phyloP scores from a whole-genome alignment of 1,140 invertebrate species.

The Leptoteleia sp. region DNA sequence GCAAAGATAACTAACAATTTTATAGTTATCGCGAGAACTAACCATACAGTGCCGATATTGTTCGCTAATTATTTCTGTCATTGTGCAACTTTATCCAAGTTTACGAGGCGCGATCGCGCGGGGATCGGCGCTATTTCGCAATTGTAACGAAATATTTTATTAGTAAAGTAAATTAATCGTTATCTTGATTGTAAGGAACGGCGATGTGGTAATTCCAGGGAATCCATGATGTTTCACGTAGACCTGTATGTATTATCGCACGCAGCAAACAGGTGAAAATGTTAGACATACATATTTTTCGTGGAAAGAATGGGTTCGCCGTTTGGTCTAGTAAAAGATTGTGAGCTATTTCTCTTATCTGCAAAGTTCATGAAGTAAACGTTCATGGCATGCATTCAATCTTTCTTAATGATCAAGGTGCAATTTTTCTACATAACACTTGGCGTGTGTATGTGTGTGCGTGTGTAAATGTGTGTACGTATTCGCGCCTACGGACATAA shows the following conservation, averaged over 20 bases:
- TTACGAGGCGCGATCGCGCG: no score
- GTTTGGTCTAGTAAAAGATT: constrained; percentile 47
- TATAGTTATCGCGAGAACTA: no score
- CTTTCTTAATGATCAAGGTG: constrained; percentile 60
- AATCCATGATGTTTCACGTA: constrained; percentile 5
- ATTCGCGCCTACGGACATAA: constrained; percentile 44
- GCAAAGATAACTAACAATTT: no score
- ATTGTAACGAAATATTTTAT: no score
- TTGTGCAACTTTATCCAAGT: no score
- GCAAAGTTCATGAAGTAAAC: constrained; percentile 55
- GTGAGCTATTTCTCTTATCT: constrained; percentile 53
- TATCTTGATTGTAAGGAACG: neutral
- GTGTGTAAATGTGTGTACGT: neutral
- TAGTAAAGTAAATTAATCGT: neutral
- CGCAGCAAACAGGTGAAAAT: constrained; percentile 43
- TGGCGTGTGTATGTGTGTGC: constrained; percentile 12
- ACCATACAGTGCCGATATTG: no score
- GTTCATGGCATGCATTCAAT: constrained; percentile 55
- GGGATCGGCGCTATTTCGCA: no score
- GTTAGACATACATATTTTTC: constrained; percentile 49
- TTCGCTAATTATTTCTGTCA: no score
- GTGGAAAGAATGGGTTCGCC: constrained; percentile 38
- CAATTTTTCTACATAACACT: constrained; percentile 58
- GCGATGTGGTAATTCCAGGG: constrained; percentile 1
- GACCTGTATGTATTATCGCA: constrained; percentile 8